Conservation (phyloP, 2,797 vertebrate species). For the Falco novaeseelandiae region DNA sequence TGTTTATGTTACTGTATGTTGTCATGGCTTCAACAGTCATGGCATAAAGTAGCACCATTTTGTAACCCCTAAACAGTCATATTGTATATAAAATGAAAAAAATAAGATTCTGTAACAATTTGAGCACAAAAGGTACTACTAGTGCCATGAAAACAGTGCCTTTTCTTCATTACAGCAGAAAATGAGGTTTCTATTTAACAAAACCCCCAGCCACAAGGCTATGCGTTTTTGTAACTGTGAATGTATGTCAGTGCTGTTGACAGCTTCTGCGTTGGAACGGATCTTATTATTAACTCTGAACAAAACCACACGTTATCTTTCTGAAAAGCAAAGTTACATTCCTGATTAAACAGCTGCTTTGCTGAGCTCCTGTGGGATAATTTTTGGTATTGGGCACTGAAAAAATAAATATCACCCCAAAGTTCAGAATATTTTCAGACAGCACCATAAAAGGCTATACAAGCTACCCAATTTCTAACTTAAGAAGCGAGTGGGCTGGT, state of each 20-base stretch:
- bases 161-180: slow-evolving; percentile 27
- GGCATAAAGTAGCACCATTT: neutral
- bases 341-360: slow-evolving; percentile 13
- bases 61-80: neutral
- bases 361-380: slow-evolving; percentile 56
- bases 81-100: neutral
- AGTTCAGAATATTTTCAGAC: slow-evolving; percentile 64
- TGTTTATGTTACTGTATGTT: neutral
- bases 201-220: slow-evolving; percentile 13
- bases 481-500: slow-evolving; percentile 11
- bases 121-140: slow-evolving; percentile 29
- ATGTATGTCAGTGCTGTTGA: slow-evolving; percentile 27
- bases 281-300: slow-evolving; percentile 56
- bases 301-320: slow-evolving; percentile 50
- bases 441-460: slow-evolving; percentile 67
- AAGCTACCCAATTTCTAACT: slow-evolving; percentile 35
- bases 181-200: slow-evolving; percentile 50
- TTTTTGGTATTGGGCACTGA: slow-evolving; percentile 32
- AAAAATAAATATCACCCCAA: slow-evolving; percentile 56
- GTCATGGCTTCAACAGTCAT: neutral
- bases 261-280: slow-evolving; percentile 37
- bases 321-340: neutral
- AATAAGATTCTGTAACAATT: neutral
- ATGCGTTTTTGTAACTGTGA: slow-evolving; percentile 22
- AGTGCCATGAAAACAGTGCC: neutral